Conservation (phyloP, 2,113 vertebrate species). For the Sula dactylatra region DNA sequence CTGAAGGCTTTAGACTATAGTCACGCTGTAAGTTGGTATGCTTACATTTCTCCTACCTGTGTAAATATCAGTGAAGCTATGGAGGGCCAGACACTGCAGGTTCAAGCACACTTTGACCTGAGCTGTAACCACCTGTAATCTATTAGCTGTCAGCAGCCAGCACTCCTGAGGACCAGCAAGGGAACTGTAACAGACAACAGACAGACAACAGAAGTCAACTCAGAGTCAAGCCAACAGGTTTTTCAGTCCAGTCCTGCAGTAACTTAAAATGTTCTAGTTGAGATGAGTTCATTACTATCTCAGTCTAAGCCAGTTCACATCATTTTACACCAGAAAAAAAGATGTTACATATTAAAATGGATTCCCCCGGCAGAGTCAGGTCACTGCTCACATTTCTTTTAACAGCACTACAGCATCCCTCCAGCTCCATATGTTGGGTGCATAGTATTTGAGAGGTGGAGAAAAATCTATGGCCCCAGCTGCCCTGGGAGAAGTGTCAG, state of each 20-base stretch:
- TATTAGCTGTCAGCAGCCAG: conserved; percentile 90
- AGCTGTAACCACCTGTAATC: conserved; percentile 86
- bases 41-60: conserved; percentile 79
- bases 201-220: neutral
- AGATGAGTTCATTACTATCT: neutral
- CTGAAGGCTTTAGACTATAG: neutral
- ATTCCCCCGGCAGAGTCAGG: neutral
- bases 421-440: neutral
- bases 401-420: neutral
- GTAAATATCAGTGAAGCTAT: conserved; percentile 94
- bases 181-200: conserved; percentile 75
- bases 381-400: neutral
- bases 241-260: neutral
- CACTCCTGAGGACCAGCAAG: conserved; percentile 90
- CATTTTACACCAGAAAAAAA: neutral
- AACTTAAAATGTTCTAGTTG: neutral
- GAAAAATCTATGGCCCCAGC: neutral
- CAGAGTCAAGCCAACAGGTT: neutral
- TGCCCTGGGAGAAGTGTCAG: neutral
- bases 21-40: neutral
- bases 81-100: conserved; percentile 88
- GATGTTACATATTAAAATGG: neutral
- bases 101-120: conserved; percentile 94
- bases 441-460: neutral
- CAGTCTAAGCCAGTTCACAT: neutral